Conservation (phyloP, 2,888 invertebrate species). For the Chelonus formosanus region DNA sequence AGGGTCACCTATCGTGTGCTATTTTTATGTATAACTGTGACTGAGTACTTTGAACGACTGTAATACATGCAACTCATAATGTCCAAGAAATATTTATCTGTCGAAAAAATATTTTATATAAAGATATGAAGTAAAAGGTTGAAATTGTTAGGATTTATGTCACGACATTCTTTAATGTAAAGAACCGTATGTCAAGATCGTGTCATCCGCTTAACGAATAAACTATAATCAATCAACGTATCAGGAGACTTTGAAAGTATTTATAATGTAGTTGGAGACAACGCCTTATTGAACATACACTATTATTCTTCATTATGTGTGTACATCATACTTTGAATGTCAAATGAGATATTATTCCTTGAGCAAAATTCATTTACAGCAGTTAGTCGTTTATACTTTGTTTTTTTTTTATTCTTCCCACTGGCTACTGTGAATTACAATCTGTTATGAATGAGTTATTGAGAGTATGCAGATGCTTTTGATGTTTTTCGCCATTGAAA, state of each 20-base stretch:
- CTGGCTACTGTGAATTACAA: not conserved
- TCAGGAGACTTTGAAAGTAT: conserved; percentile 1
- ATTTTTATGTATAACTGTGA: conserved; percentile 27
- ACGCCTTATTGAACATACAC: conserved; percentile 25
- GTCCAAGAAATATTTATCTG: not conserved
- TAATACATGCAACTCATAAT: conserved; percentile 27
- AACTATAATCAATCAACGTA: conserved; percentile 23
- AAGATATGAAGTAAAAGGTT: not conserved
- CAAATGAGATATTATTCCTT: conserved; percentile 28
- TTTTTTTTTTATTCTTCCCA: conserved; percentile 7
- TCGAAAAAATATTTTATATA: not conserved
- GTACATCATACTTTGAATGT: conserved; percentile 30
- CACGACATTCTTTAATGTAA: conserved; percentile 19
- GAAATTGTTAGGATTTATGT: conserved; percentile 25
- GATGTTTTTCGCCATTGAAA: not conserved
- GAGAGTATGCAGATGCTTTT: not conserved
- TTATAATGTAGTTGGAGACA: conserved; percentile 32
- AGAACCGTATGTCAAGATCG: conserved; percentile 16
- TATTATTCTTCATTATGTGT: conserved; percentile 24
- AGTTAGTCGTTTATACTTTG: not conserved
- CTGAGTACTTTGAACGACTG: conserved; percentile 22
- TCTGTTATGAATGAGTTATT: conserved; percentile 9
- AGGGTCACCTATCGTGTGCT: conserved; percentile 14
- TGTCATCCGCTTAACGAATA: conserved; percentile 27
- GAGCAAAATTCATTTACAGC: conserved; percentile 33